A percentile compares a stretch with the other conserved stretches of the same genome.
phyloP scores from a whole-genome alignment of 2,797 vertebrate species.

The Oreonectes daqikongensis region DNA sequence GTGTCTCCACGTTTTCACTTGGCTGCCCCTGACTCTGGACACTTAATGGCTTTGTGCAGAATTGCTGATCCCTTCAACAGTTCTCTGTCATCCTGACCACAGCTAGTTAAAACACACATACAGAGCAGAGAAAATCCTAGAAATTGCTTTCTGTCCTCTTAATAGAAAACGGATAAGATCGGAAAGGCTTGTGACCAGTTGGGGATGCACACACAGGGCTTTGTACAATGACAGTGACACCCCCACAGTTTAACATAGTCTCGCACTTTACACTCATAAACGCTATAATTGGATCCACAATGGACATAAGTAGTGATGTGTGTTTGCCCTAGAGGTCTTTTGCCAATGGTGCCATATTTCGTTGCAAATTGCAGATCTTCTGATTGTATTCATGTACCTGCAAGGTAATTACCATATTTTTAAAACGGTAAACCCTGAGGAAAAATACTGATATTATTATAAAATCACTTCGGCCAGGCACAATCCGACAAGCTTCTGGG shows the following conservation, averaged over 20 bases:
- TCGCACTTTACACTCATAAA: constrained; percentile 33
- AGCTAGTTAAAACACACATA: constrained; percentile 54
- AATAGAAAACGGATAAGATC: constrained; percentile 63
- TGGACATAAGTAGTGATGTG: constrained; percentile 31
- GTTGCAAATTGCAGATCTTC: constrained; percentile 9
- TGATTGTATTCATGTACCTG: constrained; percentile 18
- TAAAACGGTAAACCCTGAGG: neutral
- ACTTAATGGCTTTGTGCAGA: constrained; percentile 61
- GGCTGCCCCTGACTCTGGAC: constrained; percentile 40
- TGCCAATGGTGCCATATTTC: neutral
- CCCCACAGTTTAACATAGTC: constrained; percentile 37
- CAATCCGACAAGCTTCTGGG: neutral
- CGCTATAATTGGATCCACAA: constrained; percentile 32
- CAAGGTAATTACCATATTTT: constrained; percentile 19
- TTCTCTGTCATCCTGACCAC: constrained; percentile 51
- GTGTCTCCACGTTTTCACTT: constrained; percentile 30
- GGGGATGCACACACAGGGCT: constrained; percentile 37
- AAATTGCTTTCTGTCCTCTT: constrained; percentile 62
- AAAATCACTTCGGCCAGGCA: neutral
- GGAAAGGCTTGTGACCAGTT: constrained; percentile 43
- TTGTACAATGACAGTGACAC: constrained; percentile 35
- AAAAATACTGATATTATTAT: constrained; percentile 5
- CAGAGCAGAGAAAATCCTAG: constrained; percentile 55
- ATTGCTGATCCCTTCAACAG: constrained; percentile 60
- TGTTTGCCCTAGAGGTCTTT: constrained; percentile 14